phyloP scores from a whole-genome alignment of 1,140 invertebrate genomes.

The Drosophila equinoxialis region DNA sequence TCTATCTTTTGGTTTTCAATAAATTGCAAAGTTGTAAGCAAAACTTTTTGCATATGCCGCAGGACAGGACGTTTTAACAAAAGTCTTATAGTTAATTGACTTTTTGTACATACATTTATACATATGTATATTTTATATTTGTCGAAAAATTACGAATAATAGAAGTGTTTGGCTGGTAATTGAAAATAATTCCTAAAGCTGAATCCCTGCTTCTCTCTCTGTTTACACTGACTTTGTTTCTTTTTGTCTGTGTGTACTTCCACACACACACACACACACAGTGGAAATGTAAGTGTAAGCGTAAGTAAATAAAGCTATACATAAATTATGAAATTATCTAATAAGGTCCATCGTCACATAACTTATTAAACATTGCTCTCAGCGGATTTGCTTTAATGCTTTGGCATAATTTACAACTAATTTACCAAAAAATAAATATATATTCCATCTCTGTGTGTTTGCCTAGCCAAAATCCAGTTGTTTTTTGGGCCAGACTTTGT shows the following conservation, averaged over 20 bases:
- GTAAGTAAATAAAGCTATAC: slow-evolving; percentile 30
- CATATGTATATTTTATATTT: neutral
- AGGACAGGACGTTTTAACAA: neutral
- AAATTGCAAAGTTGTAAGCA: neutral
- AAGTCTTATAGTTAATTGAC: slow-evolving; percentile 3
- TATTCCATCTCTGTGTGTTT: slow-evolving; percentile 28
- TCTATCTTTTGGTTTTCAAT: neutral
- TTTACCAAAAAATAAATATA: slow-evolving; percentile 25
- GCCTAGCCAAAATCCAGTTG: slow-evolving; percentile 9
- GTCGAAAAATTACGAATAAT: neutral
- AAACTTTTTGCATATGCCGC: neutral
- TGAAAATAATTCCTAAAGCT: slow-evolving; percentile 14
- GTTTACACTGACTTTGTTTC: neutral
- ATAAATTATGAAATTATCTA: slow-evolving; percentile 71
- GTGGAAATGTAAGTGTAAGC: slow-evolving; percentile 19
- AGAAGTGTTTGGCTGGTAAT: slow-evolving; percentile 37
- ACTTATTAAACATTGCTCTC: slow-evolving; percentile 54
- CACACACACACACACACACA: too few species aligned
- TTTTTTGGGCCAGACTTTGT: slow-evolving; percentile 19
- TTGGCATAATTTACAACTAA: slow-evolving; percentile 53
- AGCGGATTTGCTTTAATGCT: slow-evolving; percentile 49
- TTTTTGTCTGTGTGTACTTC: slow-evolving; percentile 18
- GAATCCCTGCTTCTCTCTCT: neutral
- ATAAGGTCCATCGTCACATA: slow-evolving; percentile 50
- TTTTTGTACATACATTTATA: neutral